Evolutionary conservation across 2,888 invertebrate species (phyloP).

Genomic region (Willowsia nigromaculata): DNA sequence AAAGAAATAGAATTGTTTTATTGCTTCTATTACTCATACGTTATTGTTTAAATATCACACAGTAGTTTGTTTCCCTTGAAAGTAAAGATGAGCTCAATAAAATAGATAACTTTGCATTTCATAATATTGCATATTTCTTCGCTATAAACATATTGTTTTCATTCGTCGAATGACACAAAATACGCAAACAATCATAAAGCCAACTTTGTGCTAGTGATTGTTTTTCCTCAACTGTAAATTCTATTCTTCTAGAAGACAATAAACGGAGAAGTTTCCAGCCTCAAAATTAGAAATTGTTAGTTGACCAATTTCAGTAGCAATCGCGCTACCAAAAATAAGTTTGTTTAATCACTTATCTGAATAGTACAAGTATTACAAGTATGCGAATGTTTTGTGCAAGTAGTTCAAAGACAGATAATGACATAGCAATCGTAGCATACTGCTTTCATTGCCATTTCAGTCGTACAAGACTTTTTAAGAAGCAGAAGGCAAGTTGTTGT

Average conservation of each 20-base stretch:
- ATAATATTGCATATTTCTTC: no score
- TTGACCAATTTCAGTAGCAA: conserved; percentile 44
- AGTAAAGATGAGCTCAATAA: no score
- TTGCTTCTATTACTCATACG: not conserved
- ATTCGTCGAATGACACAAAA: not conserved
- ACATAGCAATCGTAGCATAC: not conserved
- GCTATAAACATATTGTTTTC: not conserved
- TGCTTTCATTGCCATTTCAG: not conserved
- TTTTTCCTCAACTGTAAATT: not conserved
- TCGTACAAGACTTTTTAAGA: not conserved
- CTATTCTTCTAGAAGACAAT: conserved; percentile 37
- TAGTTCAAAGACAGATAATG: not conserved
- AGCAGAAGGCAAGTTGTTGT: not conserved
- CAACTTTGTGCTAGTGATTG: not conserved
- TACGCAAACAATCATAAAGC: conserved; percentile 25
- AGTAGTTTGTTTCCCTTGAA: no score
- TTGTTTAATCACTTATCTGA: not conserved
- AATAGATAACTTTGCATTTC: no score
- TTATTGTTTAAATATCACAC: not conserved
- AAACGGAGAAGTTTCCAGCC: conserved; percentile 29
- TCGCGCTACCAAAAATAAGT: not conserved
- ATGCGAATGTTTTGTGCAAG: not conserved
- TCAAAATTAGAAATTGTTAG: conserved; percentile 58
- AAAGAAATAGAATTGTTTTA: not conserved
- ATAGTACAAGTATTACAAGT: not conserved